Evolutionary conservation across 2,888 invertebrate genomes (phyloP).

Genomic region (Chymomyza amoena): DNA sequence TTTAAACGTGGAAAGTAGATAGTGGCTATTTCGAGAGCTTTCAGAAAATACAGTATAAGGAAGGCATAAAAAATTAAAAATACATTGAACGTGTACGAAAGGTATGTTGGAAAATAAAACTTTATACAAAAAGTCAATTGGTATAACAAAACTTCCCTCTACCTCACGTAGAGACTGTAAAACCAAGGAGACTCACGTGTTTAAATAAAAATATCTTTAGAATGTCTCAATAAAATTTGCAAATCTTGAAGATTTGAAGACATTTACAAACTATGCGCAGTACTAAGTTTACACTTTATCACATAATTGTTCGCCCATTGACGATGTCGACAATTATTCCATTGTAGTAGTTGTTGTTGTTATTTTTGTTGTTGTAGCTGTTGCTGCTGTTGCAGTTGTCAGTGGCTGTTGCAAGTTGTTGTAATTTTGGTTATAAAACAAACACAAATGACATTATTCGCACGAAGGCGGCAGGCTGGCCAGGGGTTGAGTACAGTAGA

Average conservation of each 20-base stretch:
- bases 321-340: slow-evolving; percentile 44
- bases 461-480: slow-evolving; percentile 67
- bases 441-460: slow-evolving; percentile 73
- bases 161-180: no score
- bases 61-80: no score
- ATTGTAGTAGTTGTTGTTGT: slow-evolving; percentile 38
- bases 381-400: slow-evolving; percentile 20
- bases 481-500: slow-evolving; percentile 8
- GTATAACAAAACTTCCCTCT: no score
- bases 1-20: no score
- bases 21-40: no score
- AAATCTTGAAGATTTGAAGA: not conserved
- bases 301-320: not conserved
- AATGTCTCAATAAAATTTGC: not conserved
- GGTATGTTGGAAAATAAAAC: no score
- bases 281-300: not conserved
- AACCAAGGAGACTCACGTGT: no score
- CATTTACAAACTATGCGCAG: not conserved
- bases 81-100: no score
- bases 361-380: slow-evolving; percentile 14
- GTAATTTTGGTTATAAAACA: slow-evolving; percentile 68
- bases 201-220: not conserved
- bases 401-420: slow-evolving; percentile 49
- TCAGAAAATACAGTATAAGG: no score
- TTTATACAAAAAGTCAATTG: no score